phyloP scores from a whole-genome alignment of 2,888 invertebrate species.

The Drosophila hamatofila region DNA sequence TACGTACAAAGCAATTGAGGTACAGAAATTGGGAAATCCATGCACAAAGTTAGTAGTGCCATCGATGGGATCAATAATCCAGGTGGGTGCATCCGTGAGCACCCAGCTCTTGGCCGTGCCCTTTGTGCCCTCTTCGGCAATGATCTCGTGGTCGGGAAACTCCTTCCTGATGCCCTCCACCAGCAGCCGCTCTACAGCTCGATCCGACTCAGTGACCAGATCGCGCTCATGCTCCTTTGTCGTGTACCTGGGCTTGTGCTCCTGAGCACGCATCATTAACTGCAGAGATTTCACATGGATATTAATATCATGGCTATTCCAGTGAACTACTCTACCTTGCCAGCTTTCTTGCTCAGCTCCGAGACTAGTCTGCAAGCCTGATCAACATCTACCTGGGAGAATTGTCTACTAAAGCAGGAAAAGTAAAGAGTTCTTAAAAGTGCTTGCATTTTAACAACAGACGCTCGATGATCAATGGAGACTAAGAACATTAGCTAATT shows the following conservation, averaged over 20 bases:
- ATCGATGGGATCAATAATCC: conserved; percentile 68
- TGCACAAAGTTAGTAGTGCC: conserved; percentile 58
- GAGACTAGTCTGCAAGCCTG: conserved; percentile 88
- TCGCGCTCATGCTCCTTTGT: conserved; percentile 94
- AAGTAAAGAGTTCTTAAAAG: neutral
- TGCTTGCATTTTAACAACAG: conserved; percentile 18
- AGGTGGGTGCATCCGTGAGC: conserved; percentile 68
- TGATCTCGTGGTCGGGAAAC: conserved; percentile 93
- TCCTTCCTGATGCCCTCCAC: conserved; percentile 89
- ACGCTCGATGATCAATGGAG: neutral
- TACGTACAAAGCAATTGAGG: conserved; percentile 49
- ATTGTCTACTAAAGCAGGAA: neutral
- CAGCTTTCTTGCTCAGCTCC: conserved; percentile 88
- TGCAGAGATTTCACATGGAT: neutral
- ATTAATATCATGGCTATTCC: neutral
- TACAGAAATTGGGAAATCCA: conserved; percentile 56
- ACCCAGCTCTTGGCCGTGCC: conserved; percentile 87
- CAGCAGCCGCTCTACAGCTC: conserved; percentile 93
- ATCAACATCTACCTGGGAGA: conserved; percentile 84
- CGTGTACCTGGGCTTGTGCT: conserved; percentile 68
- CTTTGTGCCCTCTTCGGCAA: conserved; percentile 90
- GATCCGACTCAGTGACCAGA: conserved; percentile 97
- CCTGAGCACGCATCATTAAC: conserved; percentile 30
- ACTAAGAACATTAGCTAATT: neutral
- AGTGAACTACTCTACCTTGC: conserved; percentile 86